Base-by-base conservation (phyloP, 2,888 invertebrate genomes). In the Dioctria rufipes region DNA sequence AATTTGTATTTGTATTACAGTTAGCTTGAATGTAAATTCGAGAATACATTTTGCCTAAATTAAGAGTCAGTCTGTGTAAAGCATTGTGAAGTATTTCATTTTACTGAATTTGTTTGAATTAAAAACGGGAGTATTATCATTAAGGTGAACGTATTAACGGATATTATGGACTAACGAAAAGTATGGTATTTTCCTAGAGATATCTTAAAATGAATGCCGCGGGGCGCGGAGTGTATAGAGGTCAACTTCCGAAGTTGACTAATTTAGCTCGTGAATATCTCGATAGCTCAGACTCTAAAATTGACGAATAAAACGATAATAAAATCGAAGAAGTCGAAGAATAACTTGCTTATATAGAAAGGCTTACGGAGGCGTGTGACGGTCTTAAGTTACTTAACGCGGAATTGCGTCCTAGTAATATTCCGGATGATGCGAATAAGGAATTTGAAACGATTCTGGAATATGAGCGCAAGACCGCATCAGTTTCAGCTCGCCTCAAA, bases 281-380 rank as follows among this genome's bases (percentile, higher is more conserved):
- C 4, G 4, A 8, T 5, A 60, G 13, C 60, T 5, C 25, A n/a
- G 39, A 63, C 37, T 63, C 63, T 6, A 63, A 63, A 39, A 5
- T 63, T 6, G 25, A 9, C 39, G 4, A 63, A 11, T 4, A 2
- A 39, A 63, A 63, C 39, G 39, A 2, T 1, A 5, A 8, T 5
- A 13, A 63, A 37, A 3, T 63, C 63, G 63, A 63, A 9, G 63
- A 63, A 63, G 25, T 63, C 40, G 63, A 63, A 11, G 63, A 63
- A 63, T 3, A 63, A 63, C 5, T 63, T 25, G 5, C 63, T 5
- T 63, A 63, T 39, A 63, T 63, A 4, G 63, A 39, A 63, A 6
- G 63, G 3, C 5, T 63, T 6, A 63, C 37, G 37, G 39, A 5
- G 5, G 63, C 63, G 3, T 37, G n/a, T n/a, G 4, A 63, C 5